Conservation (phyloP, 2,113 vertebrate species). For the Eptesicus fuscus region DNA sequence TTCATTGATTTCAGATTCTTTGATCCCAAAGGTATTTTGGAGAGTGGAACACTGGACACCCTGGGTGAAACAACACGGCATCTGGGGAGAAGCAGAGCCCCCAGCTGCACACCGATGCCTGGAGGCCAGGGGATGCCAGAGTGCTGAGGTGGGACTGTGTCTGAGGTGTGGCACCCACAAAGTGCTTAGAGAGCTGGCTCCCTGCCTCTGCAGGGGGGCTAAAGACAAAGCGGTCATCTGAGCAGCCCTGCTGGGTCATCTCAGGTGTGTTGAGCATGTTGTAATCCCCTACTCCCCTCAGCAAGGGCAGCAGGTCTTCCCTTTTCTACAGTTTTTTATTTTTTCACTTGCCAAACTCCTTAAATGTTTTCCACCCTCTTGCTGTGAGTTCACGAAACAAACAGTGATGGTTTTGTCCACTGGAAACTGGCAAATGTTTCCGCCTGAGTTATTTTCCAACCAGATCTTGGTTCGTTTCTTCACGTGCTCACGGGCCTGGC, state of each 20-base stretch:
- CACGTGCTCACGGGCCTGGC: accelerated
- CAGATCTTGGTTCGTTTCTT: accelerated
- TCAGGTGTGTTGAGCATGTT: accelerated
- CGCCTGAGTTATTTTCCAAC: accelerated
- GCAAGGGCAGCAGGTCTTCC: background rate
- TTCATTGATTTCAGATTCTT: background rate
- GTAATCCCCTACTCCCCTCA: accelerated
- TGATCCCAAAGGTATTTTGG: background rate
- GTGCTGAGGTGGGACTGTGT: accelerated
- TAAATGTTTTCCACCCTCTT: background rate
- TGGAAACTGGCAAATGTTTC: background rate
- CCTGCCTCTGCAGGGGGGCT: accelerated
- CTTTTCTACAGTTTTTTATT: background rate
- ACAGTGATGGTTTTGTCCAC: accelerated
- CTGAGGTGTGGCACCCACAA: accelerated
- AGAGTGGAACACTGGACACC: background rate
- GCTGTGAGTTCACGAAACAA: background rate
- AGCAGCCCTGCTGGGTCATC: accelerated
- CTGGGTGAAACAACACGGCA: background rate
- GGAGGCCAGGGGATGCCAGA: background rate
- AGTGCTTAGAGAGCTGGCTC: background rate
- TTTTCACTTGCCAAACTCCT: accelerated
- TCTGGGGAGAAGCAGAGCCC: background rate
- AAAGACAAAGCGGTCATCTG: accelerated
- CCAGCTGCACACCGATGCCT: accelerated